Conservation (phyloP, 1,140 invertebrate species). For the Drosophila sulfurigaster region DNA sequence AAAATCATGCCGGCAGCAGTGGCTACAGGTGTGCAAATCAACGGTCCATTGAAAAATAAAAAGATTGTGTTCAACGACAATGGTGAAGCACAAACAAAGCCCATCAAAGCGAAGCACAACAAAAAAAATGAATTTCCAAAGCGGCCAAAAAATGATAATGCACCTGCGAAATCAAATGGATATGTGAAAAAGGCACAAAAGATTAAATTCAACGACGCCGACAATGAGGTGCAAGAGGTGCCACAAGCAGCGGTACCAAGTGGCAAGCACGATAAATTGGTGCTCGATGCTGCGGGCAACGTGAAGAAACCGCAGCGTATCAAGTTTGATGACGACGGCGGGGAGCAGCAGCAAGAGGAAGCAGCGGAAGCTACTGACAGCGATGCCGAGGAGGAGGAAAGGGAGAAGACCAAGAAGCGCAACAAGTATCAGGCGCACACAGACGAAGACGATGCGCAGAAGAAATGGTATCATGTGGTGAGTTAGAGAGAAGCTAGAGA, state of each 20-base stretch:
- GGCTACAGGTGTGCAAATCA: conserved; percentile 52
- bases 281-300: background rate
- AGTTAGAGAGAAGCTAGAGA: conserved; percentile 19
- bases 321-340: conserved; percentile 69
- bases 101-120: conserved; percentile 40
- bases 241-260: conserved; percentile 1
- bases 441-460: conserved; percentile 61
- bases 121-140: conserved; percentile 27
- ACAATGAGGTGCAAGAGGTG: conserved; percentile 16
- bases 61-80: conserved; percentile 79
- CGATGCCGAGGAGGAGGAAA: conserved; percentile 57
- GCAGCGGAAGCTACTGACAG: conserved; percentile 15
- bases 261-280: conserved; percentile 8
- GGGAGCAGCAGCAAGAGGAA: conserved; percentile 17
- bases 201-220: conserved; percentile 36
- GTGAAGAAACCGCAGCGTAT: conserved; percentile 67
- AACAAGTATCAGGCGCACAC: conserved; percentile 53
- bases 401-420: conserved; percentile 28
- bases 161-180: background rate
- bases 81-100: conserved; percentile 57
- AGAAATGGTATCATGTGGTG: conserved; percentile 83
- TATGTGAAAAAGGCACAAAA: conserved; percentile 49
- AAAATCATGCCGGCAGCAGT: conserved; percentile 69
- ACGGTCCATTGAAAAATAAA: conserved; percentile 65
- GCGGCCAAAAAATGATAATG: conserved; percentile 32